These are phyloP conservation scores for Paguma larvata DNA, from an alignment of 2,797 vertebrate genomes.

Conservation along the genomic window DNA sequence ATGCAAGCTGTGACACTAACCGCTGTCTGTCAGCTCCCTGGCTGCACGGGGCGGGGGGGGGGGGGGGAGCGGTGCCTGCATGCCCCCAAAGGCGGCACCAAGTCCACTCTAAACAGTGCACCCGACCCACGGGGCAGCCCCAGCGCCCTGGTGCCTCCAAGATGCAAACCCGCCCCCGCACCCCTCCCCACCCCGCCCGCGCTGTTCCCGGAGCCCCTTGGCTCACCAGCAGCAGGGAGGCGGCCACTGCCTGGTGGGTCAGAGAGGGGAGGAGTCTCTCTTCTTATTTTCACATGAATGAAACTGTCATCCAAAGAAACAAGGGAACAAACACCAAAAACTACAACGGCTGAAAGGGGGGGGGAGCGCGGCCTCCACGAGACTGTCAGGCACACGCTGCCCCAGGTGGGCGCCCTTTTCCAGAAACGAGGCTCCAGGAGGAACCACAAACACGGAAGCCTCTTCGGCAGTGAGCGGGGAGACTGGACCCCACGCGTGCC, in stretches of 20 bases:
- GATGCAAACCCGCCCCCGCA: neutral
- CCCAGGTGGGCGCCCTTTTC: too few relatives aligned
- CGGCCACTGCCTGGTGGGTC: accelerated
- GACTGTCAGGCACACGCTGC: too few relatives aligned
- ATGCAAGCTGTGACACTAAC: neutral
- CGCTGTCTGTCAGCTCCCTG: neutral
- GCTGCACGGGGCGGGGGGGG: neutral
- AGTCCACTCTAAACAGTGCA: neutral
- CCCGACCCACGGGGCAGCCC: neutral
- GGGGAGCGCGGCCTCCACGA: accelerated
- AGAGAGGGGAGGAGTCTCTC: neutral
- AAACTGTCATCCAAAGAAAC: neutral
- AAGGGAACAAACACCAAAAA: neutral
- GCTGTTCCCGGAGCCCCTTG: accelerated
- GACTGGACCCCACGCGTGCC: neutral
- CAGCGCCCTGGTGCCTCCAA: neutral
- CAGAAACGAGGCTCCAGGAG: neutral
- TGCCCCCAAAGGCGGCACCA: neutral
- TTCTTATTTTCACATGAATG: neutral
- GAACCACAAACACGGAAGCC: neutral
- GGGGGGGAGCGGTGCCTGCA: too few relatives aligned
- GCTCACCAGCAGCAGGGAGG: neutral
- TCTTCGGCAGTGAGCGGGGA: neutral
- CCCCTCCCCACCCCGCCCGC: accelerated
- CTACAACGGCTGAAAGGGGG: neutral